Evolutionary conservation across 2,888 invertebrate species (phyloP), one percentile per base, ranked within the genome.

Genomic region (Andrena praecox): DNA sequence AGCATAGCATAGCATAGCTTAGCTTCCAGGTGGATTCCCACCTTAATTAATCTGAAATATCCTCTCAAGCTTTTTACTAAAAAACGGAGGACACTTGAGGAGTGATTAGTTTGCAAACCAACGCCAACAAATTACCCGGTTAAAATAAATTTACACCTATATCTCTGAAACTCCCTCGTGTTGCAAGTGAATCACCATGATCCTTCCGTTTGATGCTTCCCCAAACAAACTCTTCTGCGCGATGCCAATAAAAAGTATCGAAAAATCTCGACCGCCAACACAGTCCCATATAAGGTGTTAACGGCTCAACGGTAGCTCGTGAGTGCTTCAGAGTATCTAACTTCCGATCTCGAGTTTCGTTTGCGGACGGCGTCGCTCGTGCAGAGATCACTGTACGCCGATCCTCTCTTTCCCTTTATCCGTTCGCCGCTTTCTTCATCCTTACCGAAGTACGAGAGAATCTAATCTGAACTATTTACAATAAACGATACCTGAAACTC

Each of bases 391-490:
- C 69, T 76, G 82, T 62, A 82, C 76, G 82, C 82, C 76, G 66
- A 74, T 82, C 60, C 74, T 80, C 50, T 35, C 54, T 66, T 64
- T 8, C 33, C 16, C 35, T 50, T 12, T 50, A n/a, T 4, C 16
- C 20, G 8, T 29, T 24, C 10, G 12, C 29, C 16, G 48, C 50
- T 42, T 48, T 52, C 12, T 29, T 27, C 16, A 83, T 10, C 60
- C 59, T 78, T 82, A 67, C 24, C 35, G 33, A 52, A 73, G 63
- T 70, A 85, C 76, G 72, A 87, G 87, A 81, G 72, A 89, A 84
- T 90, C 85, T 91, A 89, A 88, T 88, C 85, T 85, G 83, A 89
- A 89, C 83, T 93, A 93, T 93, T 90, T 93, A 93, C 93, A 93
- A 87, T 88, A 89, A 85, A 89, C 77, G 82, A 89, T 82, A 84